Conservation (phyloP, 1,140 invertebrate genomes). For the Holcopasites calliopsidis region DNA sequence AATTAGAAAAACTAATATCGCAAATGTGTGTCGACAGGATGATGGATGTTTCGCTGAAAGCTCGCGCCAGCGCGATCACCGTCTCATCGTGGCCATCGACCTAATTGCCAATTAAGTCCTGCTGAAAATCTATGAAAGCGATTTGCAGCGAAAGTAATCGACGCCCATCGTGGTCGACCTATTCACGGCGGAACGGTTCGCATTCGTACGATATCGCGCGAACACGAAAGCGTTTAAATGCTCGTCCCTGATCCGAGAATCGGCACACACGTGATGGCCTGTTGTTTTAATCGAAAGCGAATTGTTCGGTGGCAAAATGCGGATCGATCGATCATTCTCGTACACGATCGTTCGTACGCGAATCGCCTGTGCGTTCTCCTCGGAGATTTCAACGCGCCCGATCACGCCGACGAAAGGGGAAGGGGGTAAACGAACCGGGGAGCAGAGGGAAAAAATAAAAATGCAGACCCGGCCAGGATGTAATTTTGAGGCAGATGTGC, state of each 20-base stretch:
- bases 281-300: neutral
- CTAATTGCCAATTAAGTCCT: neutral
- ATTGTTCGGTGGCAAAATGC: neutral
- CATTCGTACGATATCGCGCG: neutral
- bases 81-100: neutral
- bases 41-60: slow-evolving; percentile 4
- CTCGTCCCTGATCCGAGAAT: neutral
- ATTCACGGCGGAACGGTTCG: too few relatives aligned
- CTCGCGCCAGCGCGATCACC: neutral
- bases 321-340: neutral
- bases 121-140: neutral
- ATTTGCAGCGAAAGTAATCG: slow-evolving; percentile 1
- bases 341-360: neutral
- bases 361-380: neutral
- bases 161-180: neutral
- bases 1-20: too few relatives aligned
- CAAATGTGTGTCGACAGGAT: too few relatives aligned
- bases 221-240: neutral
- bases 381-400: neutral
- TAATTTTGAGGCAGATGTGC: slow-evolving; percentile 65
- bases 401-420: rapidly evolving
- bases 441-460: slow-evolving; percentile 19
- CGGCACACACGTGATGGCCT: neutral
- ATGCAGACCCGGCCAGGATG: slow-evolving; percentile 32
- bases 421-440: neutral